Conservation (phyloP, 2,113 vertebrate species). For the Meleagris gallopavo region DNA sequence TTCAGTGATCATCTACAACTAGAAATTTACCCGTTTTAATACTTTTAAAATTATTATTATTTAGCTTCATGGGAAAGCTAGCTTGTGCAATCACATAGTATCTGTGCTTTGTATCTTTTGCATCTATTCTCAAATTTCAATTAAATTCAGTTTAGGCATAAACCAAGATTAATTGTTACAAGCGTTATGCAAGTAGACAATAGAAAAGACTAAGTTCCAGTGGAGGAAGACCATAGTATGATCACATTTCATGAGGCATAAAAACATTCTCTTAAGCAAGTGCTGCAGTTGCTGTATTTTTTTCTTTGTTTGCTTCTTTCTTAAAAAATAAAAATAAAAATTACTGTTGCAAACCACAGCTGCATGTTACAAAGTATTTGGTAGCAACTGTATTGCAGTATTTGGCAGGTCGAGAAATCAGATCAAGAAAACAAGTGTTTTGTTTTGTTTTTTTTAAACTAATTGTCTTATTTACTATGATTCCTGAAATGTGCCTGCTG, state of each 20-base stretch:
- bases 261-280: background rate
- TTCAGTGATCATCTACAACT: conserved; percentile 1
- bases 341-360: background rate
- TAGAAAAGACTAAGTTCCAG: background rate
- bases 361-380: background rate
- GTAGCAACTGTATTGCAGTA: background rate
- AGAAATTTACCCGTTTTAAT: conserved; percentile 17
- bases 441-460: no score
- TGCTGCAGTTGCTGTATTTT: background rate
- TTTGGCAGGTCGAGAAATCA: background rate
- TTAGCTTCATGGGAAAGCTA: background rate
- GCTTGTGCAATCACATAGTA: background rate
- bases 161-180: background rate
- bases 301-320: background rate
- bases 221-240: background rate
- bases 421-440: background rate
- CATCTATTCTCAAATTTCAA: conserved; percentile 4
- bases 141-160: conserved; percentile 15
- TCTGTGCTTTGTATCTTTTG: background rate
- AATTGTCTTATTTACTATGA: background rate
- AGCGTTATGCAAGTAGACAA: conserved; percentile 14
- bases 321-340: background rate
- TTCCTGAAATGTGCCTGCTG: background rate
- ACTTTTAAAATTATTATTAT: background rate
- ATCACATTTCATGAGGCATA: background rate